These are phyloP conservation scores for Rhinolophus sinicus DNA, from an alignment of 2,113 vertebrate genomes.

Conservation along the genomic window DNA sequence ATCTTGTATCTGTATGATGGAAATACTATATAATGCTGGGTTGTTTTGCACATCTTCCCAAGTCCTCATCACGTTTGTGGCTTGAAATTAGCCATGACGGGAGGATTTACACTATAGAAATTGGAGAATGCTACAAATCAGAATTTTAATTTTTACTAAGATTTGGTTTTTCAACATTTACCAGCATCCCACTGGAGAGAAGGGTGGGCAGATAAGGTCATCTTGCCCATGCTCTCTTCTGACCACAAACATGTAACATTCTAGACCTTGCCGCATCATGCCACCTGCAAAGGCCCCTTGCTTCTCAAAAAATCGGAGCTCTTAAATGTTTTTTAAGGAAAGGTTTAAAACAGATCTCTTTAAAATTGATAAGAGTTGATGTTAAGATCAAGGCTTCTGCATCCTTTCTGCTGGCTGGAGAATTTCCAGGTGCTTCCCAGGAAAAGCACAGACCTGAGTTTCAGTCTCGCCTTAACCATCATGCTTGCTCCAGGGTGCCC, in stretches of 20 bases:
- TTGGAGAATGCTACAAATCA: not conserved
- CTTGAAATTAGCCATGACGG: not conserved
- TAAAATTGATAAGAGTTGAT: not conserved
- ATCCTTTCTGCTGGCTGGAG: not conserved
- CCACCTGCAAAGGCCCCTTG: not conserved
- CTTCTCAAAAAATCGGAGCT: not conserved
- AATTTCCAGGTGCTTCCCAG: not conserved
- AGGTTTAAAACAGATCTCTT: not conserved
- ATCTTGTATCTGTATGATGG: not conserved
- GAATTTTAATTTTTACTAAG: constrained; percentile 6
- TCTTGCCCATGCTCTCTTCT: not conserved
- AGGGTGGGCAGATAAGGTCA: not conserved
- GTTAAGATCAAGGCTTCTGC: not conserved
- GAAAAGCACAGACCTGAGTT: not conserved
- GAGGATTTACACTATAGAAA: not conserved
- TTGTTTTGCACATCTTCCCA: not conserved
- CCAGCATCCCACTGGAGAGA: not conserved
- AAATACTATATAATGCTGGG: not conserved
- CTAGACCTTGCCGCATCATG: not conserved
- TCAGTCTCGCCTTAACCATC: not conserved
- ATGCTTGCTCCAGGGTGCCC: not conserved
- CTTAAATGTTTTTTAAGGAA: not conserved
- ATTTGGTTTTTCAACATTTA: not conserved
- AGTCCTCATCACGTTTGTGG: not conserved
- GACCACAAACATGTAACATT: not conserved